Conservation (phyloP, 1,140 invertebrate species). For the Drosophila arizonae region DNA sequence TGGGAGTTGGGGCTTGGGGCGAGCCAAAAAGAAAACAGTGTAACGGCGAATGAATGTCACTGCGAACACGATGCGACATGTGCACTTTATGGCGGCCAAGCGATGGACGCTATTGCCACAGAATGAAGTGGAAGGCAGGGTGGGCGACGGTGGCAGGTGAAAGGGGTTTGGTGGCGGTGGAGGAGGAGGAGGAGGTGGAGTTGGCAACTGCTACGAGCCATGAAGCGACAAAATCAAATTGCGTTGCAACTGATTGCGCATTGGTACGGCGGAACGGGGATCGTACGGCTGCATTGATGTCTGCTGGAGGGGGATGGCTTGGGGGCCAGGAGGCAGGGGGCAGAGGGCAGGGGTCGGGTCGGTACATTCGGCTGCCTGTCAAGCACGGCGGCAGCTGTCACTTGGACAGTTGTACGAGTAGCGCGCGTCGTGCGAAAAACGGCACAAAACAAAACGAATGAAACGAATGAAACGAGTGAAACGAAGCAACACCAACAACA, state of each 20-base stretch:
- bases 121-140: neutral
- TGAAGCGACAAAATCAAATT: slow-evolving; percentile 80
- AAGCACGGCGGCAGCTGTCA: slow-evolving; percentile 77
- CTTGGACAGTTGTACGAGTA: slow-evolving; percentile 76
- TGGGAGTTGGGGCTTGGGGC: neutral
- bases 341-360: neutral
- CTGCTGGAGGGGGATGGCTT: neutral
- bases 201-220: slow-evolving; percentile 56
- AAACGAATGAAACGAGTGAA: slow-evolving; percentile 45
- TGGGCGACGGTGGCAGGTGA: neutral
- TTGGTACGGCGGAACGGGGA: slow-evolving; percentile 43
- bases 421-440: slow-evolving; percentile 54
- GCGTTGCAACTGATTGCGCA: slow-evolving; percentile 79
- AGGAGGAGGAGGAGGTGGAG: neutral
- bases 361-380: slow-evolving; percentile 38
- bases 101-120: slow-evolving; percentile 51
- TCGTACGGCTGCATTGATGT: neutral
- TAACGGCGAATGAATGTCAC: slow-evolving; percentile 80
- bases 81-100: slow-evolving; percentile 75
- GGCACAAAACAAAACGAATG: slow-evolving; percentile 49
- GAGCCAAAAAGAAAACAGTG: slow-evolving; percentile 64
- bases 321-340: neutral
- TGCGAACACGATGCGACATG: slow-evolving; percentile 80
- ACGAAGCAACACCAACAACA: slow-evolving; percentile 49
- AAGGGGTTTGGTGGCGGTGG: neutral